Evolutionary conservation across 2,888 invertebrate genomes (phyloP).

Genomic region (Aricia artaxerxes): DNA sequence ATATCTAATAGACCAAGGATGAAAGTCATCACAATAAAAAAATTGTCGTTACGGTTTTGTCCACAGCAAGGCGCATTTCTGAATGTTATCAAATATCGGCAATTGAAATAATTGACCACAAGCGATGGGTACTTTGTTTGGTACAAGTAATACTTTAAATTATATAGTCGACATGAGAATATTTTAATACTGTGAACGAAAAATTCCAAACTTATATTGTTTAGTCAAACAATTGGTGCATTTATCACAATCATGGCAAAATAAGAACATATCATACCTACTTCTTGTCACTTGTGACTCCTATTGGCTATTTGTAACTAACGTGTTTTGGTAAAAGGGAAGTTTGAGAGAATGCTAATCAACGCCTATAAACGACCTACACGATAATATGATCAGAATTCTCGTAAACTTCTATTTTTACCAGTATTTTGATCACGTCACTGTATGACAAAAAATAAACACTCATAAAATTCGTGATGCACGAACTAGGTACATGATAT

Average conservation of each 20-base stretch:
- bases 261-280: neutral
- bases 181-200: neutral
- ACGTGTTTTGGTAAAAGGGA: neutral
- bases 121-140: neutral
- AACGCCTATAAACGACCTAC: neutral
- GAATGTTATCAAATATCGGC: neutral
- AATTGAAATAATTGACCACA: neutral
- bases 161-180: neutral
- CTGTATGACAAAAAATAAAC: neutral
- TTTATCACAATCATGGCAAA: neutral
- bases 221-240: neutral
- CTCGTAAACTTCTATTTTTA: neutral
- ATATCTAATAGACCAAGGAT: neutral
- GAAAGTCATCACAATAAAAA: neutral
- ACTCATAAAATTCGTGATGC: slow-evolving; percentile 6
- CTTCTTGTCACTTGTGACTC: neutral
- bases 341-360: neutral
- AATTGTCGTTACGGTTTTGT: neutral
- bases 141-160: neutral
- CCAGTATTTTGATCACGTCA: neutral
- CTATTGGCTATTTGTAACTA: neutral
- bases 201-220: neutral
- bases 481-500: neutral
- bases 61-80: neutral
- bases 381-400: neutral